phyloP scores from a whole-genome alignment of 2,797 vertebrate genomes.

The Enteromius fasciolatus region DNA sequence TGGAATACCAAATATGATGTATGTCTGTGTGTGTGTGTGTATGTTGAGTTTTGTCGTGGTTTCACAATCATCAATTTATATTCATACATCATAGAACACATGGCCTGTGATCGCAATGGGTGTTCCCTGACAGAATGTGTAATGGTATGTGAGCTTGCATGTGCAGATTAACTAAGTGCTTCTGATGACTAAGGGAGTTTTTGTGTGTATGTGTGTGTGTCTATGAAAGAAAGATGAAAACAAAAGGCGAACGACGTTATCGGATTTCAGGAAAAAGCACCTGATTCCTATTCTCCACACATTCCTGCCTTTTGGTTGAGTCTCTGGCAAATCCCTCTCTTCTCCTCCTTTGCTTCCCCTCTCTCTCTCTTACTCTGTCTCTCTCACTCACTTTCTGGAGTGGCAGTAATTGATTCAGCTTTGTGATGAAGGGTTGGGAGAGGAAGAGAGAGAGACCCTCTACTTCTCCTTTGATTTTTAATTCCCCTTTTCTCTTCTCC shows the following conservation, averaged over 20 bases:
- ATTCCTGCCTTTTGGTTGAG: slow-evolving; percentile 55
- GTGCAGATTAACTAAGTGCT: slow-evolving; percentile 15
- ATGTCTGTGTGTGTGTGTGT: slow-evolving; percentile 4
- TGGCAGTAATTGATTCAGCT: slow-evolving; percentile 57
- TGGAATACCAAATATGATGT: slow-evolving; percentile 31
- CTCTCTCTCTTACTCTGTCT: background rate
- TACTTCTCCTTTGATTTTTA: slow-evolving; percentile 51
- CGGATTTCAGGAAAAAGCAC: slow-evolving; percentile 57
- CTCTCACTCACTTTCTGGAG: slow-evolving; percentile 41
- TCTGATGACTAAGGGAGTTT: slow-evolving; percentile 36
- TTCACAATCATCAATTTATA: slow-evolving; percentile 40
- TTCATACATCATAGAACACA: slow-evolving; percentile 46
- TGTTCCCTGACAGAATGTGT: slow-evolving; percentile 48
- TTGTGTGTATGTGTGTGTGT: slow-evolving; percentile 27
- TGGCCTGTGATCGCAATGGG: slow-evolving; percentile 57
- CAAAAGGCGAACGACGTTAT: slow-evolving; percentile 46
- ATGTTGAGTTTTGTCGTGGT: background rate
- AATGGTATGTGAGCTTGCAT: slow-evolving; percentile 12
- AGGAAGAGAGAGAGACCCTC: slow-evolving; percentile 41
- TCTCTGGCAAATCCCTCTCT: slow-evolving; percentile 42
- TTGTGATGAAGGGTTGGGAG: slow-evolving; percentile 46
- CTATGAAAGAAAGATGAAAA: slow-evolving; percentile 43
- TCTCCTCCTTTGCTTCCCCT: slow-evolving; percentile 17
- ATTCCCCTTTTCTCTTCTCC: slow-evolving; percentile 45
- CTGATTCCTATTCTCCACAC: slow-evolving; percentile 63